phyloP scores from a whole-genome alignment of 2,113 vertebrate species.

The Notarius quadriscutis region DNA sequence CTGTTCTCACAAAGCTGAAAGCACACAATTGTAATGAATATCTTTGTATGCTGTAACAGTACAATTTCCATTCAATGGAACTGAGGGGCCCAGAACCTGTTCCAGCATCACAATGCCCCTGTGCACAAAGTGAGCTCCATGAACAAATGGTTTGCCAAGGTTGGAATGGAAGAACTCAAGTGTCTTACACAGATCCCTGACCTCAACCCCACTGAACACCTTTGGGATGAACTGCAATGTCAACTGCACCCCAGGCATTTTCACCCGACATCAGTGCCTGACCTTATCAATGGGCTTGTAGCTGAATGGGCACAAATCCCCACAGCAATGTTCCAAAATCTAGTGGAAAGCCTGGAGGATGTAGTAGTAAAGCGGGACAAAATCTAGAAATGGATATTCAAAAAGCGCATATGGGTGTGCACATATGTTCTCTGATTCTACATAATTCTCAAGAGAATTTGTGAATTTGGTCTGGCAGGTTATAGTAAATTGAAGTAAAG shows the following conservation, averaged over 20 bases:
- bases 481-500: neutral
- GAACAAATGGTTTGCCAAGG: too few species aligned
- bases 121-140: too few species aligned
- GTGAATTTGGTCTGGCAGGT: neutral
- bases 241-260: too few species aligned
- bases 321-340: neutral
- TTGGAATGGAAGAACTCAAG: too few species aligned
- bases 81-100: too few species aligned
- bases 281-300: too few species aligned
- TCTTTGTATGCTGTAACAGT: neutral
- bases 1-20: neutral
- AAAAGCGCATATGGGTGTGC: too few species aligned
- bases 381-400: neutral
- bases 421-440: neutral
- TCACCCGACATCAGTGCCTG: too few species aligned
- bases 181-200: too few species aligned
- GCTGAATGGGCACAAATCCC: neutral
- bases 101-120: too few species aligned
- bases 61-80: neutral
- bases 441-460: neutral
- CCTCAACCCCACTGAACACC: too few species aligned
- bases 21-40: neutral
- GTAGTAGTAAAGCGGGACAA: neutral
- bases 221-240: too few species aligned
- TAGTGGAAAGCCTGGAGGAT: neutral